Percentiles rank a stretch among this genome's conserved stretches.
Conservation (phyloP, 2,113 vertebrate genomes). For the Pluvianellus socialis region DNA sequence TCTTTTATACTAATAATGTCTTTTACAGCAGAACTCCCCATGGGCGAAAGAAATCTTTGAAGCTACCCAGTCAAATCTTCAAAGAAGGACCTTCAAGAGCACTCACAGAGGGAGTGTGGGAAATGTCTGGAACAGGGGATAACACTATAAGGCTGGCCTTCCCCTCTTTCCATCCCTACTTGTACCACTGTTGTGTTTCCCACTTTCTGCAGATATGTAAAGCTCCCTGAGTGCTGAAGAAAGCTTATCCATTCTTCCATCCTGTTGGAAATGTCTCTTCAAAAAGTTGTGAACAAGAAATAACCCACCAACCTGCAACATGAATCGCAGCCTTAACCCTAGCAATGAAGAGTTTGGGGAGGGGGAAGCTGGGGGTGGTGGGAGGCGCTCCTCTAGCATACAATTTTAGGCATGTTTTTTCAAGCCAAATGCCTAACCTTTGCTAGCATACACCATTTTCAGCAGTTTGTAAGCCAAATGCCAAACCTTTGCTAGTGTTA, state of each 20-base stretch:
- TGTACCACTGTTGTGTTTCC: neutral
- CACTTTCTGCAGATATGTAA: neutral
- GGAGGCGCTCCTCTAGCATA: neutral
- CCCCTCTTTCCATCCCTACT: neutral
- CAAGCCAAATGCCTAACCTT: neutral
- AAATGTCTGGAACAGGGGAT: neutral
- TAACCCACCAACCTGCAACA: neutral
- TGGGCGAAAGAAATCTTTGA: conserved; percentile 3
- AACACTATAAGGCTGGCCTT: neutral
- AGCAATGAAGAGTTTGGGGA: rapidly evolving
- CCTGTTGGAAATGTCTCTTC: neutral
- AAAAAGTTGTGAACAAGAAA: neutral
- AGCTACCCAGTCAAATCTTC: conserved; percentile 18
- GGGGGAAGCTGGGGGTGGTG: no score
- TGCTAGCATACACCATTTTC: neutral
- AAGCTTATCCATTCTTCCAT: neutral
- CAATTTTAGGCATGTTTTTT: neutral
- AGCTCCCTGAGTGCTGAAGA: neutral
- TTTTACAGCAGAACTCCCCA: neutral
- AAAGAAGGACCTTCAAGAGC: conserved; percentile 24
- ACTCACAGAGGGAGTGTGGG: neutral
- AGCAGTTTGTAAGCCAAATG: neutral
- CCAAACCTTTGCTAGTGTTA: neutral
- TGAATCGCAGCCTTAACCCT: neutral
- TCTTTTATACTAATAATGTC: neutral